Percentiles rank a stretch among this genome's conserved stretches.
These are phyloP conservation scores for Paralvinella palmiformis DNA, from an alignment of 1,140 invertebrate genomes.

Conservation along the genomic window DNA sequence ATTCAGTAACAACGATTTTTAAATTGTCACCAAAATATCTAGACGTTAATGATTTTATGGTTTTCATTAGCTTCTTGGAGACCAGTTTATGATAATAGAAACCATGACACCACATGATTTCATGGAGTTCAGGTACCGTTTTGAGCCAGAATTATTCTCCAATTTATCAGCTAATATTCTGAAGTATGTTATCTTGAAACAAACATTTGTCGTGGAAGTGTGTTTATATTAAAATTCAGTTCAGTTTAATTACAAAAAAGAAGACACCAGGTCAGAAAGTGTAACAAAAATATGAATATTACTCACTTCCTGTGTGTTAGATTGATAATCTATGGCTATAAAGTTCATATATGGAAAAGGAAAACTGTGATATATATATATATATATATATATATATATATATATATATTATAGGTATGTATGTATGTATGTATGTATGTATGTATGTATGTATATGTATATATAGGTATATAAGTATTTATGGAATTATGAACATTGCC, in stretches of 20 bases:
- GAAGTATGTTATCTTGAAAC: not conserved
- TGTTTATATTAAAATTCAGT: not conserved
- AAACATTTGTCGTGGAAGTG: not conserved
- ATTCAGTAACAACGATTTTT: not conserved
- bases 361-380: no score
- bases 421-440: not conserved
- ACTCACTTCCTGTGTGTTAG: not conserved
- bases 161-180: not conserved
- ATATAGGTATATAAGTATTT: no score
- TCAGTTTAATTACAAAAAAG: not conserved
- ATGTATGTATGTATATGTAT: conserved; percentile 10
- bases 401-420: no score
- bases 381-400: not conserved
- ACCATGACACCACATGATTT: conserved; percentile 97
- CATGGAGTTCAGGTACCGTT: conserved; percentile 77
- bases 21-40: not conserved
- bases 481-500: no score
- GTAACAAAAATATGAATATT: not conserved
- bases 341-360: not conserved
- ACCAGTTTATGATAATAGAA: conserved; percentile 95
- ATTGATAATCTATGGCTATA: not conserved
- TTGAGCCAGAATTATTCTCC: not conserved
- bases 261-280: not conserved
- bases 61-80: conserved; percentile 74
- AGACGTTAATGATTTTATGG: conserved; percentile 21